These are phyloP conservation scores for Lamprotornis superbus DNA, from an alignment of 2,113 vertebrate genomes.

Conservation along the genomic window DNA sequence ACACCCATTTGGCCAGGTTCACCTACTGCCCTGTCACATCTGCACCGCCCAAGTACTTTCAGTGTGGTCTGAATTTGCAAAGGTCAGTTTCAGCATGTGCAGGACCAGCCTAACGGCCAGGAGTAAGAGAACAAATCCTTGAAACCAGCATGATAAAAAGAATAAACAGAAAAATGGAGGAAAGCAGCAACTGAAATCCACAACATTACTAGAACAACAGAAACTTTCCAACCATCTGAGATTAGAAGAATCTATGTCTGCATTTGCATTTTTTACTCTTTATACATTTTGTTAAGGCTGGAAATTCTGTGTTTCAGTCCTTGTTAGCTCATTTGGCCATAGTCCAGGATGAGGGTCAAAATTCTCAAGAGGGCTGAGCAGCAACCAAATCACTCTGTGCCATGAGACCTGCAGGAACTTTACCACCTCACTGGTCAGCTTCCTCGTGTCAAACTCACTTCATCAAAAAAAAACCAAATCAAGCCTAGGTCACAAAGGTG, in stretches of 20 bases:
- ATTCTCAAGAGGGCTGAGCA: background rate
- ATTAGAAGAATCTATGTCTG: background rate
- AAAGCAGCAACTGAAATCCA: background rate
- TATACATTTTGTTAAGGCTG: background rate
- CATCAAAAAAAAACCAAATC: background rate
- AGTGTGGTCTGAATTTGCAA: background rate
- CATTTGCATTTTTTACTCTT: background rate
- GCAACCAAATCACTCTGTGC: background rate
- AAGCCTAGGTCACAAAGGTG: background rate
- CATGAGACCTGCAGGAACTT: background rate
- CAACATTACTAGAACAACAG: background rate
- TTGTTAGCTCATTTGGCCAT: background rate
- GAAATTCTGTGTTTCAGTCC: background rate
- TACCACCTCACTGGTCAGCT: background rate
- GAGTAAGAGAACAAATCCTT: slow-evolving; percentile 6
- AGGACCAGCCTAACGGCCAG: background rate
- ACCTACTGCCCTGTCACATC: background rate
- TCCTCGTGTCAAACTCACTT: background rate
- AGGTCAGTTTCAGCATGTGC: background rate
- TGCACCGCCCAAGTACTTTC: background rate
- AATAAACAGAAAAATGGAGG: background rate
- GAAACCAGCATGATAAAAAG: slow-evolving; percentile 2
- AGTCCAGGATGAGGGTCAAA: background rate
- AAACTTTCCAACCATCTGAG: background rate
- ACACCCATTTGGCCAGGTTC: background rate